These are phyloP conservation scores for Pelecanoides urinatrix DNA, from an alignment of 2,113 vertebrate species.

Conservation along the genomic window DNA sequence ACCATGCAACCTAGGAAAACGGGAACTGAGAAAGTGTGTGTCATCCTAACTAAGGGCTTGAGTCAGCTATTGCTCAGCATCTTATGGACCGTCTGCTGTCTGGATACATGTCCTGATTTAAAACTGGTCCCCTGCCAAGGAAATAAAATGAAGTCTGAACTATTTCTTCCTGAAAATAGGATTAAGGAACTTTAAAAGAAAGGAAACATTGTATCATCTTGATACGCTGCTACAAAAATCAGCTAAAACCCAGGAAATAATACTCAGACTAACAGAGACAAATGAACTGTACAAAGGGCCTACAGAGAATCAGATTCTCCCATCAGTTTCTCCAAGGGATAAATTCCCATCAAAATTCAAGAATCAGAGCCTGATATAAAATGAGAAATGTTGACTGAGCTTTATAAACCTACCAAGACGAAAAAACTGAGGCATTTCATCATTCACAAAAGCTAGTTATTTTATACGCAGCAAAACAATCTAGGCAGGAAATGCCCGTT, in stretches of 20 bases:
- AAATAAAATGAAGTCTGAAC: neutral
- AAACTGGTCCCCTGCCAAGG: constrained; percentile 7
- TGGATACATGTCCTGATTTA: neutral
- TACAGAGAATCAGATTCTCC: neutral
- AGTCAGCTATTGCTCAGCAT: constrained; percentile 63
- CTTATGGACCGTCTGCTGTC: constrained; percentile 17
- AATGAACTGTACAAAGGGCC: neutral
- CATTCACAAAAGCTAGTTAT: neutral
- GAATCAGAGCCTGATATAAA: neutral
- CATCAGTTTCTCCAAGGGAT: neutral
- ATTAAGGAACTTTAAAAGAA: constrained; percentile 29
- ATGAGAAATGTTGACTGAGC: neutral
- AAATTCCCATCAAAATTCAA: neutral
- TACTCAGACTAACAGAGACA: neutral
- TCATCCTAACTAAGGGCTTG: neutral
- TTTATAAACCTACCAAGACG: neutral
- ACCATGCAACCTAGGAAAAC: constrained; percentile 59
- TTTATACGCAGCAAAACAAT: neutral
- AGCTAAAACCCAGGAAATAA: neutral
- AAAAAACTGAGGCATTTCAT: neutral
- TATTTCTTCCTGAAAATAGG: constrained; percentile 42
- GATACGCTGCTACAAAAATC: neutral
- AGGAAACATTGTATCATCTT: neutral
- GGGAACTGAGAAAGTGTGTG: constrained; percentile 11
- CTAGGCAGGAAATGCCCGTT: neutral